Base-by-base conservation (phyloP, 2,888 invertebrate genomes). In the Ariolimax columbianus region DNA sequence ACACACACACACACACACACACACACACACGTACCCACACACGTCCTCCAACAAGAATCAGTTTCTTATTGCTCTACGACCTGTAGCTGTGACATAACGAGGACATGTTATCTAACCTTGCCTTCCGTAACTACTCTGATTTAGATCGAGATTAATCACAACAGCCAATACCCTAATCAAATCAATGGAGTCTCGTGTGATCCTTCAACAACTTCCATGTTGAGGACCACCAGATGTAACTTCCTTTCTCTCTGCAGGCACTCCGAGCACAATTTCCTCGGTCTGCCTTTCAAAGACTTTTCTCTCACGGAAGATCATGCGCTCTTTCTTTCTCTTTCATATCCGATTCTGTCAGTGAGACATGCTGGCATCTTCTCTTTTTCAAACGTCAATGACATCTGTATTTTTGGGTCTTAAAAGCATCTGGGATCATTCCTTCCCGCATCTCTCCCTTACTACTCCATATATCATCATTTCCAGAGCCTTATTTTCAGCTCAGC, bases 381-480 rank as follows among this genome's bases (percentile, higher is more conserved):
- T n/a, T 73, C 17, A 73, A n/a, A 0, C 23, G 51, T 33, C 51
- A 51, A 75, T 33, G 75, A 23, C 47, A 47, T 30, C 30, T 33
- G 33, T 30, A 23, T 33, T 47, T 75, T 43, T 75, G 4, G 0
- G 6, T 19, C 26, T 33, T 33, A 26, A 75, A 51, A 75, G 51
- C 75, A 51, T 51, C 47, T 73, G 36, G n/a, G 47, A 73, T n/a
- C 11, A 43, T 43, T 73, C 47, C 6, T 43, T 40, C 17, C 7
- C n/a, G n/a, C 6, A 36, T 17, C 17, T 51, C 33, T 36, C 36
- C 47, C 30, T n/a, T 51, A 51, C 51, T 75, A 17, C 33, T 51
- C 75, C 47, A 30, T 51, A 75, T 75, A 51, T 75, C 75, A 75
- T 75, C 33, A 33, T 75, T 51, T 51, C 75, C 51, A 33, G 33